Evolutionary conservation across 2,797 vertebrate genomes (phyloP).

Genomic region (Ptychobarbus kaznakovi): DNA sequence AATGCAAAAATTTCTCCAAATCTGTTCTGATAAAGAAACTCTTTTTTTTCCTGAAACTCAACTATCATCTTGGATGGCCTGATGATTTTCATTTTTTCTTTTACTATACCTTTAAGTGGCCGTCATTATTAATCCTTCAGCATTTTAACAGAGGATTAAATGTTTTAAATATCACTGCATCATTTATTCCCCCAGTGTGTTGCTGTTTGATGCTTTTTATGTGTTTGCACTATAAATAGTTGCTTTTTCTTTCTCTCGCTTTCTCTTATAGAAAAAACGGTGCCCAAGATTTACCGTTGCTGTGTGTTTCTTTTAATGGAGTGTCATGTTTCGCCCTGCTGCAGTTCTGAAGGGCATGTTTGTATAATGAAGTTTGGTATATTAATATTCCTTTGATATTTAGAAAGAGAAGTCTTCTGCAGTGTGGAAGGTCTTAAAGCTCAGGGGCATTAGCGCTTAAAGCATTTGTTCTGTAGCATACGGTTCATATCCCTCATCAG

Average conservation of each 20-base stretch:
- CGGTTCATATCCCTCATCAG: conserved; percentile 36
- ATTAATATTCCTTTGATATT: conserved; percentile 46
- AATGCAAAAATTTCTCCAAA: neutral
- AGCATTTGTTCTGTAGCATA: conserved; percentile 13
- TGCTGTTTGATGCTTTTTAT: neutral
- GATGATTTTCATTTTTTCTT: neutral
- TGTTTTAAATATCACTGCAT: conserved; percentile 10
- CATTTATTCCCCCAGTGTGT: neutral
- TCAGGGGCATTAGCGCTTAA: conserved; percentile 28
- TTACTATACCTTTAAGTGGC: neutral
- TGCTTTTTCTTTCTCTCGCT: neutral
- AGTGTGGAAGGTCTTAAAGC: conserved; percentile 18
- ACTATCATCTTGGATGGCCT: neutral
- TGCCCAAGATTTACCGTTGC: neutral
- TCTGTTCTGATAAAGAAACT: neutral
- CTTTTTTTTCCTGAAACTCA: neutral
- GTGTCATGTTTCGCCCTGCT: conserved; percentile 29
- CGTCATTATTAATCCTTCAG: neutral
- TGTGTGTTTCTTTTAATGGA: conserved; percentile 37
- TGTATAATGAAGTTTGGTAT: conserved; percentile 38
- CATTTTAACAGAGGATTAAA: neutral
- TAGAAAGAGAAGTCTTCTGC: neutral
- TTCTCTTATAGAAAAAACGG: neutral
- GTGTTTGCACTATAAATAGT: conserved; percentile 17
- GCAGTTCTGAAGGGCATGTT: conserved; percentile 36